A percentile compares a stretch with the other conserved stretches of the same genome.
Conservation (phyloP, 2,888 invertebrate genomes). For the Leptinotarsa tumamoca region DNA sequence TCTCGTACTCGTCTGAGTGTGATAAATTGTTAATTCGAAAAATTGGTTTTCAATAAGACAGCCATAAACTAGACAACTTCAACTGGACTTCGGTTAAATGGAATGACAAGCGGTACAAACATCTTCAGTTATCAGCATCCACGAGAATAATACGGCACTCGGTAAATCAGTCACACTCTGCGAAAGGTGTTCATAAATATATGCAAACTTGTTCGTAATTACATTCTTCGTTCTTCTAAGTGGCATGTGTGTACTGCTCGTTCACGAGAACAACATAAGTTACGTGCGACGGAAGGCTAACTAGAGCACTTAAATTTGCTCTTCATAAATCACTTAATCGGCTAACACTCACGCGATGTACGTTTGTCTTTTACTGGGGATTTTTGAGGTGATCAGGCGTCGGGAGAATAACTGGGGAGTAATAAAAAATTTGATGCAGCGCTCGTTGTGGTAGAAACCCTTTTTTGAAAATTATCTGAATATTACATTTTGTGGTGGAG, state of each 20-base stretch:
- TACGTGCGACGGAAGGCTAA: constrained; percentile 49
- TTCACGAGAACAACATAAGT: constrained; percentile 32
- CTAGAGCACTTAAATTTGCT: constrained; percentile 52
- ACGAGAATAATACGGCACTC: not conserved
- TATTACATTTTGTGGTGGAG: no score
- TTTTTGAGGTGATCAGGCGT: constrained; percentile 16
- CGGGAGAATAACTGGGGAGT: not conserved
- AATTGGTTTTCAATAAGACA: no score
- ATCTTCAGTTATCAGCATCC: constrained; percentile 1
- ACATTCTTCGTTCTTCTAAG: constrained; percentile 45
- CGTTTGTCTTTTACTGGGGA: constrained; percentile 5
- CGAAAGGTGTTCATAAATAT: constrained; percentile 47
- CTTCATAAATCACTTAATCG: constrained; percentile 55
- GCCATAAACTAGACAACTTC: no score
- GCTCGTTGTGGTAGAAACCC: no score
- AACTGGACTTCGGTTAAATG: not conserved
- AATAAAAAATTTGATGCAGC: not conserved
- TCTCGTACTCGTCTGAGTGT: no score
- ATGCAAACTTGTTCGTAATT: constrained; percentile 50
- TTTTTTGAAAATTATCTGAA: no score
- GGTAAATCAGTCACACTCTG: constrained; percentile 31
- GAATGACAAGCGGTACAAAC: not conserved
- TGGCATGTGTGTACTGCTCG: constrained; percentile 44
- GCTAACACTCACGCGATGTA: constrained; percentile 41
- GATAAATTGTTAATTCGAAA: no score